phyloP scores from a whole-genome alignment of 2,113 vertebrate genomes.

The Cololabis saira region DNA sequence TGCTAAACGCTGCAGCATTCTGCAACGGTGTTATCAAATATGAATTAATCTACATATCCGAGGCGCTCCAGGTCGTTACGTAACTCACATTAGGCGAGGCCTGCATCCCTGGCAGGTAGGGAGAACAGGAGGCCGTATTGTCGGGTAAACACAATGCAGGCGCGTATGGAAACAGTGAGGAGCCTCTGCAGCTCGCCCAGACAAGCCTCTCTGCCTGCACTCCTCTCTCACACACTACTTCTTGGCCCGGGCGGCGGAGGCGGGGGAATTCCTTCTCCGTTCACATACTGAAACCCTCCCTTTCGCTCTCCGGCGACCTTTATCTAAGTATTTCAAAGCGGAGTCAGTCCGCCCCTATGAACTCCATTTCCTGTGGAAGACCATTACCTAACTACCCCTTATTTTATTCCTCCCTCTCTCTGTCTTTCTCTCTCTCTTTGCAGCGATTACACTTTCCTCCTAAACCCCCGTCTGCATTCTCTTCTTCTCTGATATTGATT shows the following conservation, averaged over 20 bases:
- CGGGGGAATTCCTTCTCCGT: constrained; percentile 84
- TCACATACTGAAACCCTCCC: constrained; percentile 77
- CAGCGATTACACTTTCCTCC: constrained; percentile 48
- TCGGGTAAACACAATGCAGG: constrained; percentile 57
- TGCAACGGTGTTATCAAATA: constrained; percentile 13
- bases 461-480: constrained; percentile 20
- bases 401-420: constrained; percentile 70
- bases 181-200: constrained; percentile 80
- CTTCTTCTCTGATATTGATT: constrained; percentile 54
- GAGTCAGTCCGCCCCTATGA: constrained; percentile 77
- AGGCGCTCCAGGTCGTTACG: constrained; percentile 65
- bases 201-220: constrained; percentile 75
- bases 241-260: constrained; percentile 77
- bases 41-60: constrained; percentile 59
- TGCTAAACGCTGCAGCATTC: constrained; percentile 28
- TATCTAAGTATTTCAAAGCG: constrained; percentile 78
- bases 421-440: constrained; percentile 54
- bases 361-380: constrained; percentile 81
- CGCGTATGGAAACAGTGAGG: constrained; percentile 68
- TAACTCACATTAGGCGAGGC: constrained; percentile 69
- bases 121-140: constrained; percentile 56
- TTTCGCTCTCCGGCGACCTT: constrained; percentile 73
- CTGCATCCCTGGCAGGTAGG: constrained; percentile 56
- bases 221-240: constrained; percentile 66
- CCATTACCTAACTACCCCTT: constrained; percentile 79